phyloP scores from a whole-genome alignment of 2,113 vertebrate species.

The Platichthys stellatus region DNA sequence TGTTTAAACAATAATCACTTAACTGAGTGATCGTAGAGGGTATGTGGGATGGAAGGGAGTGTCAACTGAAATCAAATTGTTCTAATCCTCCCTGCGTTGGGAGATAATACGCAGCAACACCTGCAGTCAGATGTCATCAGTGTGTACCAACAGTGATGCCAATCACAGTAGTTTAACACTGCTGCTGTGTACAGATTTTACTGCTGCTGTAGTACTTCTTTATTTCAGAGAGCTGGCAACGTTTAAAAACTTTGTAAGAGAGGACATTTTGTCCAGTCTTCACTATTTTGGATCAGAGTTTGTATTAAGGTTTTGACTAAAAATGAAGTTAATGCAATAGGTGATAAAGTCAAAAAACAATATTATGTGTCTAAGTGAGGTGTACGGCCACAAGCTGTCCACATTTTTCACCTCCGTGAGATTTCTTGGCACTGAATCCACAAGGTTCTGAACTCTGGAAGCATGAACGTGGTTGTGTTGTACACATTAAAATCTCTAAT shows the following conservation, averaged over 20 bases:
- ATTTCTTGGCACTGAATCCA: no score
- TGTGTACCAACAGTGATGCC: conserved; percentile 64
- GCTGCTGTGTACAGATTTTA: background rate
- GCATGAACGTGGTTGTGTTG: no score
- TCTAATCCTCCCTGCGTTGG: conserved; percentile 78
- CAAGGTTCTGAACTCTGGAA: no score
- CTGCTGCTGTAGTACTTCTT: background rate
- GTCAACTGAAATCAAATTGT: conserved; percentile 79
- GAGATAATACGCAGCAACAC: conserved; percentile 77
- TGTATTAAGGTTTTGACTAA: background rate
- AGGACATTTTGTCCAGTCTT: background rate
- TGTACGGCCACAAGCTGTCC: no score
- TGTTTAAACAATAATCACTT: conserved; percentile 81
- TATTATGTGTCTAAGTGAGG: no score
- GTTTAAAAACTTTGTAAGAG: background rate
- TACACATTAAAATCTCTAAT: no score
- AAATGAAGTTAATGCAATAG: no score
- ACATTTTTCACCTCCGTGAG: no score
- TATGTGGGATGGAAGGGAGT: conserved; percentile 52
- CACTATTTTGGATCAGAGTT: background rate
- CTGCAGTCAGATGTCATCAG: conserved; percentile 81
- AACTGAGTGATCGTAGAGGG: conserved; percentile 68
- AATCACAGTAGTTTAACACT: conserved; percentile 47
- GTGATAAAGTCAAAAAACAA: no score
- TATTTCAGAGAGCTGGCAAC: background rate